A percentile compares a stretch with the other conserved stretches of the same genome.
Evolutionary conservation across 2,797 vertebrate genomes (phyloP).

Genomic region (Phaenicophaeus curvirostris): DNA sequence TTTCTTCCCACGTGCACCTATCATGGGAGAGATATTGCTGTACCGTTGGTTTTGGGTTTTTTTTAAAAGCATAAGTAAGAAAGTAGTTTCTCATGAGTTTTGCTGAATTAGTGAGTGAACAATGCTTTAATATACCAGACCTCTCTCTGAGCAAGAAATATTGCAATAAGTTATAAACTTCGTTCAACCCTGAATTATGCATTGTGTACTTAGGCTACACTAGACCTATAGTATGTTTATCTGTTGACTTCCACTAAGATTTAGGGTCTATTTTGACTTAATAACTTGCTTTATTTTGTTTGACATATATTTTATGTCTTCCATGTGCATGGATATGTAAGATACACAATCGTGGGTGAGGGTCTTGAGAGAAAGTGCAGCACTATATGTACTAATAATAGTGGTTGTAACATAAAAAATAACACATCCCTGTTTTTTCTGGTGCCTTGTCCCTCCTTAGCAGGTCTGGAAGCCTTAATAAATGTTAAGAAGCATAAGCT

Average conservation of each 20-base stretch:
- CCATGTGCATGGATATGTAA: slow-evolving; percentile 79
- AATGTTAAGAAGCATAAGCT: slow-evolving; percentile 19
- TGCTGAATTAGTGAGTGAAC: slow-evolving; percentile 71
- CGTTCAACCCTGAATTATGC: slow-evolving; percentile 80
- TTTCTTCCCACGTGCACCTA: not conserved
- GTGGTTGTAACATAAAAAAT: slow-evolving; percentile 46
- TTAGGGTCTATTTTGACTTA: slow-evolving; percentile 81
- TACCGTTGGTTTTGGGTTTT: not conserved
- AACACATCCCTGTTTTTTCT: slow-evolving; percentile 1
- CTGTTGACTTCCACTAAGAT: slow-evolving; percentile 86
- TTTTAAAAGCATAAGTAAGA: not conserved
- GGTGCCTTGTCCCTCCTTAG: not conserved
- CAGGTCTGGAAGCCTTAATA: not conserved
- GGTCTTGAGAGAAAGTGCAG: slow-evolving; percentile 80
- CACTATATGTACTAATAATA: slow-evolving; percentile 59
- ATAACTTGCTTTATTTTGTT: slow-evolving; percentile 85
- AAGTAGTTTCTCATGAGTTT: slow-evolving; percentile 48
- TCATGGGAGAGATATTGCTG: not conserved
- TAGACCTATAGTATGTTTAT: slow-evolving; percentile 82
- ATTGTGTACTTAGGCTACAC: slow-evolving; percentile 80
- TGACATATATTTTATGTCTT: slow-evolving; percentile 85
- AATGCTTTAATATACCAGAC: slow-evolving; percentile 70
- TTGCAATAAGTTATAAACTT: slow-evolving; percentile 73
- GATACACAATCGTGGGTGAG: slow-evolving; percentile 83
- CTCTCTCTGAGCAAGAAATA: slow-evolving; percentile 70